These are phyloP conservation scores for Luscinia megarhynchos DNA, from an alignment of 2,797 vertebrate genomes.

Conservation along the genomic window DNA sequence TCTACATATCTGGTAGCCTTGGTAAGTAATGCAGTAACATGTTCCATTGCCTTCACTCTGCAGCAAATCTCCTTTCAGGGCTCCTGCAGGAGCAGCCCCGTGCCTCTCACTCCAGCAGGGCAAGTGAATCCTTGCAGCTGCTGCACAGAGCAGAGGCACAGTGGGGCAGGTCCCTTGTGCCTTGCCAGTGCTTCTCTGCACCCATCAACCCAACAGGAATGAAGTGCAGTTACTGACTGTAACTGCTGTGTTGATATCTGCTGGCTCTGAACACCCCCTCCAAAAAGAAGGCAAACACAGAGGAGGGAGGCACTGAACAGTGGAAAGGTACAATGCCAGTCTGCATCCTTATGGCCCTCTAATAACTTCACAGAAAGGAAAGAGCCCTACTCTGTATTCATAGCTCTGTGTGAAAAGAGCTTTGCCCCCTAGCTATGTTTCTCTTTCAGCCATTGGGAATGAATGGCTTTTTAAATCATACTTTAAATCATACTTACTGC, in stretches of 20 bases:
- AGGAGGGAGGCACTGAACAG: background rate
- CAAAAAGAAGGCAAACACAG: fast-evolving
- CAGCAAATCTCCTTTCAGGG: background rate
- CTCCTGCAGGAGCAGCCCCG: background rate
- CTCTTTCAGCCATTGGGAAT: background rate
- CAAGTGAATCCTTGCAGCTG: fast-evolving
- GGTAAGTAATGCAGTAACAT: fast-evolving
- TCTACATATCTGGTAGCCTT: background rate
- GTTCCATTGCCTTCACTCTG: background rate
- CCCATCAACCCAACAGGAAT: background rate
- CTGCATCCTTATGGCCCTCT: background rate
- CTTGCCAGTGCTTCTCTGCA: background rate
- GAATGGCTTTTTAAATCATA: background rate
- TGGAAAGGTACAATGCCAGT: background rate
- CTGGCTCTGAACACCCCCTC: background rate
- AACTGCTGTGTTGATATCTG: background rate
- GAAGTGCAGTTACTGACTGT: background rate
- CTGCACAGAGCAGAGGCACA: background rate
- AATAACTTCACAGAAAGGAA: background rate
- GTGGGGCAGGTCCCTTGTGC: fast-evolving
- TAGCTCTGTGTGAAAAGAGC: background rate
- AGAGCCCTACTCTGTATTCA: background rate
- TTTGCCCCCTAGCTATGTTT: background rate
- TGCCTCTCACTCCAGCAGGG: fast-evolving
- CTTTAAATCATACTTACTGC: background rate